A percentile compares a stretch with the other conserved stretches of the same genome.
Conservation (phyloP, 2,888 invertebrate species). For the Plagodis pulveraria region DNA sequence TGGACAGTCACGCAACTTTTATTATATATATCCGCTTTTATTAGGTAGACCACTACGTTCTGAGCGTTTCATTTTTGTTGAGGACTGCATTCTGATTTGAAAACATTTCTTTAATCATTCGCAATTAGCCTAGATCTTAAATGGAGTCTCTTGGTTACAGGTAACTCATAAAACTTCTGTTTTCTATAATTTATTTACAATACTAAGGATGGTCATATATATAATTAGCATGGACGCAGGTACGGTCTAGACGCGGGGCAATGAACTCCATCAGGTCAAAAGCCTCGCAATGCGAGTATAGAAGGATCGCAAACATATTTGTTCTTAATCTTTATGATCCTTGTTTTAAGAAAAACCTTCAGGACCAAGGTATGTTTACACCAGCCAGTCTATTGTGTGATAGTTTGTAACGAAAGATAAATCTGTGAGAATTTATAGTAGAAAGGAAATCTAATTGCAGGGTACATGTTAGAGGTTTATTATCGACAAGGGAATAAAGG, state of each 20-base stretch:
- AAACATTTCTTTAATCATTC: conserved; percentile 34
- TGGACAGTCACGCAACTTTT: too few species aligned
- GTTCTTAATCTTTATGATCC: conserved; percentile 20
- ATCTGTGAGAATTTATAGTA: conserved; percentile 18
- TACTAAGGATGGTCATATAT: conserved; percentile 32
- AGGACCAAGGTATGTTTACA: conserved; percentile 17
- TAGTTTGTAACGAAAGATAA: conserved; percentile 14
- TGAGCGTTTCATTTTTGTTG: conserved; percentile 1
- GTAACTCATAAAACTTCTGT: conserved; percentile 9
- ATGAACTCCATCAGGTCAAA: conserved; percentile 71
- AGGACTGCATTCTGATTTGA: conserved; percentile 35
- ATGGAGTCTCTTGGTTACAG: conserved; percentile 10
- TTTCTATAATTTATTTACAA: conserved; percentile 22
- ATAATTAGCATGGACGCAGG: conserved; percentile 53
- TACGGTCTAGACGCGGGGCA: conserved; percentile 57
- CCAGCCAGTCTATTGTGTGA: conserved; percentile 10
- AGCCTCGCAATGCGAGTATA: conserved; percentile 58
- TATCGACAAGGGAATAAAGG: conserved; percentile 14
- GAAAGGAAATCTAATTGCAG: conserved; percentile 16
- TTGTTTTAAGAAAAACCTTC: conserved; percentile 19
- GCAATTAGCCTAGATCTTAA: conserved; percentile 24
- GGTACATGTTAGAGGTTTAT: conserved; percentile 8
- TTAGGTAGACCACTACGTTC: too few species aligned
- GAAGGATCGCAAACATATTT: conserved; percentile 42
- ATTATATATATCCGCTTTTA: too few species aligned